Conservation (phyloP, 2,797 vertebrate species). For the Squalus acanthias region DNA sequence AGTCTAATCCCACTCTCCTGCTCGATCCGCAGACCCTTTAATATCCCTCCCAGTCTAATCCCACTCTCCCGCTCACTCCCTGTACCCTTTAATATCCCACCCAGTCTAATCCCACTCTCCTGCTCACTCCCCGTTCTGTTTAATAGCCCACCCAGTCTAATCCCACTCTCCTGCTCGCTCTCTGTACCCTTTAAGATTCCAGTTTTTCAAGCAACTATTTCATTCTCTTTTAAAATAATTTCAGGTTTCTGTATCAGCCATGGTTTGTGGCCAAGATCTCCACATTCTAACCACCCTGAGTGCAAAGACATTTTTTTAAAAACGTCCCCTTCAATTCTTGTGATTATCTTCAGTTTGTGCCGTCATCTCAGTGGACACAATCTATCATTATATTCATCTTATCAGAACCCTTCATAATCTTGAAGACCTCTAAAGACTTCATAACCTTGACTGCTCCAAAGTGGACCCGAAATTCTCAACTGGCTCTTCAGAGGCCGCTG, state of each 20-base stretch:
- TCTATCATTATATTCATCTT: background rate
- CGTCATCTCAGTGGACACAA: background rate
- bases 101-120: no score
- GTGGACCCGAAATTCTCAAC: background rate
- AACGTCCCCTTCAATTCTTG: background rate
- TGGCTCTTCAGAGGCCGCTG: background rate
- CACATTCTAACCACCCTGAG: background rate
- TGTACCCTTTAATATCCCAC: no score
- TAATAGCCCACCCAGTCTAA: no score
- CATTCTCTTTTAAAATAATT: background rate
- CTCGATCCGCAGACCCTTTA: background rate
- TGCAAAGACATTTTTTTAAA: background rate
- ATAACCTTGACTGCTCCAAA: background rate
- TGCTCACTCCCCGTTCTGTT: no score
- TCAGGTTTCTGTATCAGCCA: background rate
- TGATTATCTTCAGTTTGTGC: background rate
- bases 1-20: background rate
- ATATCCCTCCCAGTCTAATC: background rate
- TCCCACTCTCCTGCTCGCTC: no score
- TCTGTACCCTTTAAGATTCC: background rate
- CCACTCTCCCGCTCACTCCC: background rate
- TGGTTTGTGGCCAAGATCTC: background rate
- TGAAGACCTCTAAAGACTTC: background rate
- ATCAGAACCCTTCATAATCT: background rate
- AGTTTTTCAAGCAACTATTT: background rate